phyloP scores from a whole-genome alignment of 2,113 vertebrate genomes.

The Willisornis vidua region DNA sequence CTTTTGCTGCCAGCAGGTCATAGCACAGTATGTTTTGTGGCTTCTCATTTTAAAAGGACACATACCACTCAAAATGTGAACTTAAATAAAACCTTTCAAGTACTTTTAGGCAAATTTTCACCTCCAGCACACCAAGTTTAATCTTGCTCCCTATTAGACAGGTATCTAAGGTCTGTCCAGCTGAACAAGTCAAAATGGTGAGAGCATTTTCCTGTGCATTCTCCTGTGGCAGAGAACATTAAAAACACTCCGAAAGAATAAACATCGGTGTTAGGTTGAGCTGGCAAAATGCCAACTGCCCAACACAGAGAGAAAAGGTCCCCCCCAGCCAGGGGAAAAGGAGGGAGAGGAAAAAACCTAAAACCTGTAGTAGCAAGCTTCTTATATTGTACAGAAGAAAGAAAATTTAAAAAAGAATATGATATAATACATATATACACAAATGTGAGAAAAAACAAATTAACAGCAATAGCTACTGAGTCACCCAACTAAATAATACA shows the following conservation, averaged over 20 bases:
- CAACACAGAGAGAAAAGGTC: no score
- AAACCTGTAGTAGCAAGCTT: no score
- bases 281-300: no score
- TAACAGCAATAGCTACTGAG: no score
- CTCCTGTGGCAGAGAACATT: not conserved
- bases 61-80: not conserved
- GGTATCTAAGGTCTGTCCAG: not conserved
- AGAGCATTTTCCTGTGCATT: not conserved
- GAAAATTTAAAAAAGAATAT: no score
- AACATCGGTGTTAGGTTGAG: not conserved
- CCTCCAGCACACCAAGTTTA: not conserved
- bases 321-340: no score
- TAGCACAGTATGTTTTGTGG: not conserved
- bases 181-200: not conserved
- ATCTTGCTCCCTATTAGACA: not conserved
- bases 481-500: no score
- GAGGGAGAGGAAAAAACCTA: no score
- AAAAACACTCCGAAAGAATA: not conserved
- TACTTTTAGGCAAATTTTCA: not conserved
- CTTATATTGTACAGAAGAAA: no score
- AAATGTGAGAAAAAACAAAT: no score
- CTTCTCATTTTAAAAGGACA: not conserved
- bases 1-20: not conserved
- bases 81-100: not conserved
- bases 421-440: no score